Evolutionary conservation across 2,797 vertebrate species (phyloP).

Genomic region (Nannoperca australis): DNA sequence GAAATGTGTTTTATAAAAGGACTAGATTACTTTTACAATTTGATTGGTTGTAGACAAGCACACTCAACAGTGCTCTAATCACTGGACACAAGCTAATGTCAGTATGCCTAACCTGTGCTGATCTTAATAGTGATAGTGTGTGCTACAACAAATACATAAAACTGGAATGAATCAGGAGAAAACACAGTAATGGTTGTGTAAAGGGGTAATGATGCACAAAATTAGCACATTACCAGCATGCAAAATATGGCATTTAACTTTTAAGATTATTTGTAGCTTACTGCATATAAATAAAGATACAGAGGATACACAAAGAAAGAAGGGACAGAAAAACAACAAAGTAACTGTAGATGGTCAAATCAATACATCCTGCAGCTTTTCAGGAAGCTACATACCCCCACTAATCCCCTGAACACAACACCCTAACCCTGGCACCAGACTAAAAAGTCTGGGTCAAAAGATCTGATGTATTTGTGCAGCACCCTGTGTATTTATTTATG

Average conservation of each 20-base stretch:
- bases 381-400: slow-evolving; percentile 4
- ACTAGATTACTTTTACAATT: slow-evolving; percentile 7
- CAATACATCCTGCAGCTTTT: slow-evolving; percentile 39
- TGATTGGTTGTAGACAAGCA: background rate
- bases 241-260: slow-evolving; percentile 4
- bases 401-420: slow-evolving; percentile 24
- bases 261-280: slow-evolving; percentile 4
- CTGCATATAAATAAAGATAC: background rate
- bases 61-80: slow-evolving; percentile 1
- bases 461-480: background rate
- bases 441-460: background rate
- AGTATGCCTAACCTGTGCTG: background rate
- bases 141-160: background rate
- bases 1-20: background rate
- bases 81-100: background rate
- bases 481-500: slow-evolving; percentile 4
- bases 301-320: background rate
- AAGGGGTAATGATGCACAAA: slow-evolving; percentile 5
- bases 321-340: slow-evolving; percentile 11
- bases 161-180: background rate
- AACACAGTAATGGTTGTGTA: background rate
- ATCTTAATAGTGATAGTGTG: slow-evolving; percentile 3
- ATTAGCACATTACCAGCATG: background rate
- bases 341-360: slow-evolving; percentile 17
- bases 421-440: background rate